Base-by-base conservation (phyloP, 2,888 invertebrate genomes). In the Lycophotia porphyrea region DNA sequence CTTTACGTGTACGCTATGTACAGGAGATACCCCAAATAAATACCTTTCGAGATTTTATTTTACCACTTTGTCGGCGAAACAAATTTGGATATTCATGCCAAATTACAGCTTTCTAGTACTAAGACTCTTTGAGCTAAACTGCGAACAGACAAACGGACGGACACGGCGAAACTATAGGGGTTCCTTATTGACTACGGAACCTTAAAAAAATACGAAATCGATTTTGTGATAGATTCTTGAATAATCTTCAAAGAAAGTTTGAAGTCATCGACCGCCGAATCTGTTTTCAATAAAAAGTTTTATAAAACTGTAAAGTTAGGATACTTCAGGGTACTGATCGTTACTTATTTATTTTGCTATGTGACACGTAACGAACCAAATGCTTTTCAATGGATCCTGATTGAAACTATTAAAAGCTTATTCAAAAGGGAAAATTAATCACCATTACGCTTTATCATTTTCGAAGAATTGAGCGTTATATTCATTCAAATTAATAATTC, bases 381-480 rank as follows among this genome's bases (percentile, higher is more conserved):
- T 2, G 44, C 31, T 55, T 55, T 69, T 64, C 70, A 76, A 27
- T 55, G 47, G 8, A 36, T 13, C 39, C 21, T 77, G 21, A 77
- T 60, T 70, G 52, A 47, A 55, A 47, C 52, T 63, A 76, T 69
- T 76, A n/a, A 77, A 70, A 36, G 44, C n/a, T 24, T 36, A 24
- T 63, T 70, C 13, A 69, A 76, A 76, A 76, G 61, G 18, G 36
- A 76, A 36, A 24, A 61, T 24, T 44, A 61, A 76, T 58, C 58
- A 21, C 9, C 34, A 34, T 61, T 15, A 36, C 7, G 21, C 65
- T 47, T 24, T 44, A 47, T 47, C 36, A 5, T 39, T 58, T n/a
- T 7, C 27, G 2, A 52, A 44, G 3, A 18, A 39, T 21, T 58
- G 15, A 42, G 1, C 15, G 1, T 2, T 44, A 31, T 21, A 34